Conservation (phyloP, 2,113 vertebrate genomes). For the Brachirus orientalis region DNA sequence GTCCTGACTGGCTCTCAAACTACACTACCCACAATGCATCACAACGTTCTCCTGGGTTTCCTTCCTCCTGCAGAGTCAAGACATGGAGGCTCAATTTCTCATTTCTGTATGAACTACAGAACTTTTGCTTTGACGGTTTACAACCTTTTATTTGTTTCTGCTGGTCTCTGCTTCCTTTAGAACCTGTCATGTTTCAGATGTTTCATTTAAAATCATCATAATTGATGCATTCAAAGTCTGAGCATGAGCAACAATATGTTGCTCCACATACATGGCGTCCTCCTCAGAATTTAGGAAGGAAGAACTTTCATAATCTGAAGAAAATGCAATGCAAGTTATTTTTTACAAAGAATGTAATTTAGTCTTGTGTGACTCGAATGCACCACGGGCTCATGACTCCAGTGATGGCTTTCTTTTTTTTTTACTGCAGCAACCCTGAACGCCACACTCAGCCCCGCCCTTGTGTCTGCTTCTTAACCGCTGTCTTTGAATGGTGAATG, state of each 20-base stretch:
- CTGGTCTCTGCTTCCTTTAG: constrained; percentile 11
- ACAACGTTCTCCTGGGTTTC: constrained; percentile 17
- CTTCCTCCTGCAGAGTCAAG: constrained; percentile 69
- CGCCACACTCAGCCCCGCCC: neutral
- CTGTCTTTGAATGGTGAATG: neutral
- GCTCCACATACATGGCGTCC: neutral
- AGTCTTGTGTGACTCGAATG: too few species aligned
- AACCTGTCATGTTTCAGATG: neutral
- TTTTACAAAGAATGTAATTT: neutral
- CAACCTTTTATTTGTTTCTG: neutral
- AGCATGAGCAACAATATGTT: neutral
- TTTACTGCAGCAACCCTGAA: neutral
- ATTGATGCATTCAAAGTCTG: neutral
- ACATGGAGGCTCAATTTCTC: constrained; percentile 45
- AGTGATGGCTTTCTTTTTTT: too few species aligned
- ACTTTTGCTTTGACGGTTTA: neutral
- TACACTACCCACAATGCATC: constrained; percentile 67
- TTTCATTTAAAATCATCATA: neutral
- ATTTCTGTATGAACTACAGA: constrained; percentile 8
- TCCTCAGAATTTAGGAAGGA: neutral
- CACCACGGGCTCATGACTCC: too few species aligned
- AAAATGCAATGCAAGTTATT: neutral
- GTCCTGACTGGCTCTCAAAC: constrained; percentile 61
- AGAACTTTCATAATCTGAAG: neutral
- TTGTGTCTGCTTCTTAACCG: neutral